phyloP scores from a whole-genome alignment of 1,140 invertebrate genomes.

The Drosophila lacteicornis region DNA sequence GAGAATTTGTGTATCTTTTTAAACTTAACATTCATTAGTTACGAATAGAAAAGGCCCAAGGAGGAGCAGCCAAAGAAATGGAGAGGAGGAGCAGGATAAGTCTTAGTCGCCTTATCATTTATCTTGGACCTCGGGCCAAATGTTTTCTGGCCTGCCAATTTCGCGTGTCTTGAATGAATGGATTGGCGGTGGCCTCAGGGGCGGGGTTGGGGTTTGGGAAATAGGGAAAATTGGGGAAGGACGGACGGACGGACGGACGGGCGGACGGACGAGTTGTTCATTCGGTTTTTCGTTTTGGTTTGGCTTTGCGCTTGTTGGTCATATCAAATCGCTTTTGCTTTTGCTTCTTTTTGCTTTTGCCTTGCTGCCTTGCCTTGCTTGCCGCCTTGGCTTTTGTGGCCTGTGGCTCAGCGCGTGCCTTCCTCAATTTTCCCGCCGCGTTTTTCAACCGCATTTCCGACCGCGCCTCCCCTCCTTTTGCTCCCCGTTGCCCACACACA shows the following conservation, averaged over 20 bases:
- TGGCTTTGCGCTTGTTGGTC: slow-evolving; percentile 50
- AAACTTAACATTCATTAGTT: slow-evolving; percentile 74
- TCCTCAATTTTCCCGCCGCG: slow-evolving; percentile 26
- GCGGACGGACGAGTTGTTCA: slow-evolving; percentile 22
- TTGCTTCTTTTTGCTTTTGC: slow-evolving; percentile 11
- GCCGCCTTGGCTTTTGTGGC: slow-evolving; percentile 67
- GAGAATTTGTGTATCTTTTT: slow-evolving; percentile 53
- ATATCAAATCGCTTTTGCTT: slow-evolving; percentile 51
- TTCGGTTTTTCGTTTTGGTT: slow-evolving; percentile 14
- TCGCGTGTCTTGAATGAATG: slow-evolving; percentile 43
- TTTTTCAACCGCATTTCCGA: slow-evolving; percentile 7
- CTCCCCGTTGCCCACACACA: slow-evolving; percentile 34
- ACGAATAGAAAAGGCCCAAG: slow-evolving; percentile 34
- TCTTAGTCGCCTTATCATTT: slow-evolving; percentile 76
- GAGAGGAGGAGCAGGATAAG: slow-evolving; percentile 13
- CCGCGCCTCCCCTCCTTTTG: background rate
- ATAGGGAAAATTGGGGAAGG: slow-evolving; percentile 8
- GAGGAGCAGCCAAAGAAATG: slow-evolving; percentile 5
- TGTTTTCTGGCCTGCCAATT: slow-evolving; percentile 59
- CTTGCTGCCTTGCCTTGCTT: slow-evolving; percentile 30
- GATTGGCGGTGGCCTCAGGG: slow-evolving; percentile 6
- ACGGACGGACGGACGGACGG: background rate
- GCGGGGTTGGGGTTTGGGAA: slow-evolving; percentile 1
- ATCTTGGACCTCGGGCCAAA: slow-evolving; percentile 61
- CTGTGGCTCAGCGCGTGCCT: slow-evolving; percentile 63